Base-by-base conservation (phyloP, 92 coral and sea anemone genomes). In the Desmophyllum pertusum region DNA sequence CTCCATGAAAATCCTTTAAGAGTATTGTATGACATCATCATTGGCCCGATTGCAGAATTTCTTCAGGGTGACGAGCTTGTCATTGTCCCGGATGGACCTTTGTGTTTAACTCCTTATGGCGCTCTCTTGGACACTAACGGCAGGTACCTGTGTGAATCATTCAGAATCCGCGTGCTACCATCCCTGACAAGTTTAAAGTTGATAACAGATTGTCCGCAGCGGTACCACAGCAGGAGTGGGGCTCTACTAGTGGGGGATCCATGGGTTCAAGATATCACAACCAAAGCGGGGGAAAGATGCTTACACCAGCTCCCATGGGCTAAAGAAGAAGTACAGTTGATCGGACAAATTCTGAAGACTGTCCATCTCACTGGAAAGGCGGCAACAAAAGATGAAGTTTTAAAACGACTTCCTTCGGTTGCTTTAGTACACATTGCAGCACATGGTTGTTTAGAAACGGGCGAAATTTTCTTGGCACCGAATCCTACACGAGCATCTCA, bases 91-190 rank as follows among this genome's bases (percentile, higher is more conserved):
- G 76, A 70, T 3, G 76, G 76, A 4, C 51, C 51, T 0, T 10
- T 70, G 76, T 70, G 76, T 27, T 35, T 70, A 33, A 53, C 45
- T n/a, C 76, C 76, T n/a, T 70, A 70, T 27, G 76, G 35, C 41
- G 76, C 76, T 0, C n/a, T 70, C 76, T 3, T 70, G 35, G 52
- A 40, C 19, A 3, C 53, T 15, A 37, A 42, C 5, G 25, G 35
- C 25, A 70, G 27, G 76, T n/a, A 40, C 53, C 51, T 68, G 25
- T 67, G 73, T 33, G 73, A 67, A n/a, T 35, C 42, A 2, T 67
- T 36, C 45, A 36, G 45, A 70, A 70, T 70, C 52, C 17, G 76
- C 5, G 45, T 70, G 46, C 25, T 70, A 10, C 76, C 76, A 9
- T 70, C 76, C 29, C 29, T 70, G 36, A 42, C 33, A 1, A 40